These are phyloP conservation scores for Agrypnus murinus DNA, from an alignment of 2,888 invertebrate species.

Conservation along the genomic window DNA sequence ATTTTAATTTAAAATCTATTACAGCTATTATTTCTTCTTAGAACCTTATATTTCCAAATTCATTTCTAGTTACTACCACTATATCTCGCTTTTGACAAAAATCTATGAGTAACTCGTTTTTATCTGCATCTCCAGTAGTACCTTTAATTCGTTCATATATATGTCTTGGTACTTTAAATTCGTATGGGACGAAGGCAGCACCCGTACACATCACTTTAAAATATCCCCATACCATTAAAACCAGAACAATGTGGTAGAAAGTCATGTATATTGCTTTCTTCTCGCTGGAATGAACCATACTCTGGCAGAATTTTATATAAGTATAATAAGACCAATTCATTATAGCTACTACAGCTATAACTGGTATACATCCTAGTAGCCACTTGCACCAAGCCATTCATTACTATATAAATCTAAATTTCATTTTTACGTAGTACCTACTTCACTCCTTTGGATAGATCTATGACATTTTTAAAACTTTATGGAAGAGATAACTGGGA, in stretches of 20 bases:
- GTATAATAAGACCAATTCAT: constrained; percentile 39
- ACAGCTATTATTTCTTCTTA: not conserved
- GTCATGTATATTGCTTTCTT: constrained; percentile 6
- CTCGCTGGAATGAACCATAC: constrained; percentile 1
- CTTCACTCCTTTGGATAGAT: too few species aligned
- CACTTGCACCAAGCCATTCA: constrained; percentile 5
- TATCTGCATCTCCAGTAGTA: constrained; percentile 82
- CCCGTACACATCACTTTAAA: constrained; percentile 89
- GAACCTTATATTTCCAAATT: constrained; percentile 82
- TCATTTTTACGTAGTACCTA: too few species aligned
- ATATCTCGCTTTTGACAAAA: constrained; percentile 79
- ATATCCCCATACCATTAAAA: constrained; percentile 30
- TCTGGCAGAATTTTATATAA: constrained; percentile 35
- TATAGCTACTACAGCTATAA: constrained; percentile 10
- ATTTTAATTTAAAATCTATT: not conserved
- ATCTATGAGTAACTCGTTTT: constrained; percentile 81
- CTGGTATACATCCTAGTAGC: not conserved
- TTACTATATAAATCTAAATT: too few species aligned
- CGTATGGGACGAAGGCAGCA: constrained; percentile 80
- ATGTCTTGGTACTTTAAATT: constrained; percentile 84
- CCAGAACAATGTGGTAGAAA: constrained; percentile 32
- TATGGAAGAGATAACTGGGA: too few species aligned
- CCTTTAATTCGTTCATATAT: constrained; percentile 83
- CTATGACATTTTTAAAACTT: too few species aligned
- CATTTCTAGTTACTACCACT: constrained; percentile 85